phyloP scores from a whole-genome alignment of 2,888 invertebrate genomes.

The Lycocerus yunnanus region DNA sequence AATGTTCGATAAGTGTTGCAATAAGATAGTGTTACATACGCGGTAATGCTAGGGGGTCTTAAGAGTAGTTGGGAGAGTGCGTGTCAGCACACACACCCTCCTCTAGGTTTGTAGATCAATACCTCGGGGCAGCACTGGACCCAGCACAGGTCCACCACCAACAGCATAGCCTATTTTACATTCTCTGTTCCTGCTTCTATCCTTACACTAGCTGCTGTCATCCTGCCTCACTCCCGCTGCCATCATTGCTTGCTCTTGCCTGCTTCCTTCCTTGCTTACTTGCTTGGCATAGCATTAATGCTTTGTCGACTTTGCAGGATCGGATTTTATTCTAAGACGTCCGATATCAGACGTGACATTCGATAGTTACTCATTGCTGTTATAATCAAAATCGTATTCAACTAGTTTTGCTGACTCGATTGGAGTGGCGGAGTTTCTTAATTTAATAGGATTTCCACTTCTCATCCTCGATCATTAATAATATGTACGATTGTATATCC shows the following conservation, averaged over 20 bases:
- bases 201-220: constrained; percentile 49
- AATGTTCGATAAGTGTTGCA: constrained; percentile 36
- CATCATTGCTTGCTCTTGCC: constrained; percentile 65
- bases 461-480: too few relatives aligned
- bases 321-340: constrained; percentile 21
- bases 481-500: too few relatives aligned
- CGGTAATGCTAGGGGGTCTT: constrained; percentile 31
- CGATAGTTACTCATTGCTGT: not conserved
- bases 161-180: constrained; percentile 62
- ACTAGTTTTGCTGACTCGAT: not conserved
- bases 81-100: constrained; percentile 54
- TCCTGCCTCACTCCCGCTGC: constrained; percentile 62
- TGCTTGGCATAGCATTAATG: constrained; percentile 32
- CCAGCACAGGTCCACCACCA: constrained; percentile 54
- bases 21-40: constrained; percentile 50
- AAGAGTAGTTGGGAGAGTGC: constrained; percentile 44
- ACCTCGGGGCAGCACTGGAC: constrained; percentile 57
- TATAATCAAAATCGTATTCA: not conserved
- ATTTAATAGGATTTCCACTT: not conserved
- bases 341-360: not conserved
- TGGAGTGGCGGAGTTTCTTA: not conserved
- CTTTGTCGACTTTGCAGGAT: constrained; percentile 26
- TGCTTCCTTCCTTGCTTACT: constrained; percentile 31
- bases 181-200: constrained; percentile 45
- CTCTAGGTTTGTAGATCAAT: constrained; percentile 54